Base-by-base conservation (phyloP, 2,888 invertebrate genomes). In the Conchocele bisecta region DNA sequence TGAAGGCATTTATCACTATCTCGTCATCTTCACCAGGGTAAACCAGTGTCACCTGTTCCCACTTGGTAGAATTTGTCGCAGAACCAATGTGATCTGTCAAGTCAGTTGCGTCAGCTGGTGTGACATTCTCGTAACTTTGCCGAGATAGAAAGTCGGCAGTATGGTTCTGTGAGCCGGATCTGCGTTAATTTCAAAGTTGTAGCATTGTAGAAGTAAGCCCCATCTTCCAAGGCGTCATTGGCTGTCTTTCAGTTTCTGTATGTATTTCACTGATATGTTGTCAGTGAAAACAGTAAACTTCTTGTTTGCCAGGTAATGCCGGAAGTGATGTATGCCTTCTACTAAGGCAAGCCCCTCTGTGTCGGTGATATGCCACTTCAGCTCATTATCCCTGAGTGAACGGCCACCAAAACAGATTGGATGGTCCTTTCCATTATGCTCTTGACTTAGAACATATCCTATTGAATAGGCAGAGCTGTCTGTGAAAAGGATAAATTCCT, bases 261-360 rank as follows among this genome's bases (percentile, higher is more conserved):
- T 61, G 57, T 65, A 83, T 29, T 65, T 60, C 0, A 76, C 53
- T 26, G 70, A 65, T 0, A 54, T 41, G 42, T 77, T 75, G 41
- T 83, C 76, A 5, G 79, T 81, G 24, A 59, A 44, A 6, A 77
- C 64, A 13, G 39, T 64, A 44, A 82, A 82, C 5, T 64, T 17
- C 6, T 53, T 35, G 31, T 69, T 56, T 28, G 66, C 39, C 9
- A 83, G 54, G 46, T 72, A 82, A 4, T 50, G 56, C 17, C 53
- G 53, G 22, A 60, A 80, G 28, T 60, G 42, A 24, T 65, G 64
- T 9, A 81, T 63, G n/a, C 74, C 80, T 51, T 76, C 71, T 1
- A 81, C 35, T 20, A 83, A 31, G 2, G 79, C 79, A 2, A 82
- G 42, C 26, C 70, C 57, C 57, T 78, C 80, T 24, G 59, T 61